Conservation (phyloP, 1,140 invertebrate species). For the Hypsibius dujardini region DNA sequence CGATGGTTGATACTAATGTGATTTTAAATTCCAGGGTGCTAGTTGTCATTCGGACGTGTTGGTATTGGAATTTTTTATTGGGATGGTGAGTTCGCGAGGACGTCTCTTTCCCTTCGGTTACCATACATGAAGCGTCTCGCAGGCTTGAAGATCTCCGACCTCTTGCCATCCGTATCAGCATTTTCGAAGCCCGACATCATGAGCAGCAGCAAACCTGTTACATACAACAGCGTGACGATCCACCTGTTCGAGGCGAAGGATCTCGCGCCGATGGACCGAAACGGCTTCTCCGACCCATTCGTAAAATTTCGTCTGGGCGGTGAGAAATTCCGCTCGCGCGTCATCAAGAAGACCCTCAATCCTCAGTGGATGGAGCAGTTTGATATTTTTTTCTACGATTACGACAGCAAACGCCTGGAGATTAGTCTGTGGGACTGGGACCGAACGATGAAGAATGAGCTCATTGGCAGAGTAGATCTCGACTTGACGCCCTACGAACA, state of each 20-base stretch:
- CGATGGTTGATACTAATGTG: too few relatives aligned
- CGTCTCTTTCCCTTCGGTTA: too few relatives aligned
- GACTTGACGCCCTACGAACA: slow-evolving; percentile 64
- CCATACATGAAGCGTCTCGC: too few relatives aligned
- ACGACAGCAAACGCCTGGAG: slow-evolving; percentile 64
- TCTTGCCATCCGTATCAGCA: too few relatives aligned
- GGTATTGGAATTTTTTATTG: too few relatives aligned
- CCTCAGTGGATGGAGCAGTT: slow-evolving; percentile 92
- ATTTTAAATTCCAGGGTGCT: too few relatives aligned
- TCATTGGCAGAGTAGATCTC: slow-evolving; percentile 66
- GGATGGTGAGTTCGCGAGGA: too few relatives aligned
- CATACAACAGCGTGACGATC: slow-evolving; percentile 68
- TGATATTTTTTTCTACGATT: slow-evolving; percentile 85
- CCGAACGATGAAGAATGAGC: slow-evolving; percentile 58
- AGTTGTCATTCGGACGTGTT: too few relatives aligned
- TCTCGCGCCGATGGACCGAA: slow-evolving; percentile 67
- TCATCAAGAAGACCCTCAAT: slow-evolving; percentile 63
- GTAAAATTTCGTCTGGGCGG: slow-evolving; percentile 91
- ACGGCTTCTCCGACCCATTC: slow-evolving; percentile 79
- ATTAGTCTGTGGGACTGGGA: slow-evolving; percentile 77
- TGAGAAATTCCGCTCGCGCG: slow-evolving; percentile 92
- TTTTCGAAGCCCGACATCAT: too few relatives aligned
- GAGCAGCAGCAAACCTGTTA: too few relatives aligned
- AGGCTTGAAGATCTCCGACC: too few relatives aligned
- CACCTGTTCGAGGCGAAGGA: slow-evolving; percentile 84